These are phyloP conservation scores for Drosophila anceps DNA, from an alignment of 2,888 invertebrate species.

Conservation along the genomic window DNA sequence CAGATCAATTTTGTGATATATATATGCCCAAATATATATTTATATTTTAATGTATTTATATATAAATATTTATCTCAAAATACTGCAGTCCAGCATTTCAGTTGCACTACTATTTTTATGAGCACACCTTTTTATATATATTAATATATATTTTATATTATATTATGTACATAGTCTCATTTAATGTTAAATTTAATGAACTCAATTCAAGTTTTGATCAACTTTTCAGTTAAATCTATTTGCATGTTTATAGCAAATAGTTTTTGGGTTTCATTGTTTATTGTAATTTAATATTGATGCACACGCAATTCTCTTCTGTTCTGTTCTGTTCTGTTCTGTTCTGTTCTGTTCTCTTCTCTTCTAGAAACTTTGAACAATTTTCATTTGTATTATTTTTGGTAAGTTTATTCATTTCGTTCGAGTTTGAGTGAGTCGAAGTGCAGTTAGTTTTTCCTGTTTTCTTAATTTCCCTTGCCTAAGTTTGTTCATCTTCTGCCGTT, in stretches of 20 bases:
- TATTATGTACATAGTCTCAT: too few relatives aligned
- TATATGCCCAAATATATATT: too few relatives aligned
- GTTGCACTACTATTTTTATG: too few relatives aligned
- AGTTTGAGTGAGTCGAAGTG: constrained; percentile 20
- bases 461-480: constrained; percentile 10
- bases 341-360: not conserved
- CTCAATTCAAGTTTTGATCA: not conserved
- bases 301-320: not conserved
- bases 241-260: not conserved
- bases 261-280: not conserved
- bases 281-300: constrained; percentile 2
- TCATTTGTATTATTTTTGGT: constrained; percentile 16
- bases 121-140: too few relatives aligned
- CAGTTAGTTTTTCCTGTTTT: constrained; percentile 19
- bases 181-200: too few relatives aligned
- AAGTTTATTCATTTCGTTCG: constrained; percentile 24
- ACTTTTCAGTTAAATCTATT: not conserved
- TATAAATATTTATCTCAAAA: too few relatives aligned
- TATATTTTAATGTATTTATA: too few relatives aligned
- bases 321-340: not conserved
- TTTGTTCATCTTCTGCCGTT: constrained; percentile 20
- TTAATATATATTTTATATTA: too few relatives aligned
- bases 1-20: too few relatives aligned
- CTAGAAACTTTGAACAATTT: not conserved
- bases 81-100: too few relatives aligned